phyloP scores from a whole-genome alignment of 2,797 vertebrate genomes.

The Lepus oiostolus region DNA sequence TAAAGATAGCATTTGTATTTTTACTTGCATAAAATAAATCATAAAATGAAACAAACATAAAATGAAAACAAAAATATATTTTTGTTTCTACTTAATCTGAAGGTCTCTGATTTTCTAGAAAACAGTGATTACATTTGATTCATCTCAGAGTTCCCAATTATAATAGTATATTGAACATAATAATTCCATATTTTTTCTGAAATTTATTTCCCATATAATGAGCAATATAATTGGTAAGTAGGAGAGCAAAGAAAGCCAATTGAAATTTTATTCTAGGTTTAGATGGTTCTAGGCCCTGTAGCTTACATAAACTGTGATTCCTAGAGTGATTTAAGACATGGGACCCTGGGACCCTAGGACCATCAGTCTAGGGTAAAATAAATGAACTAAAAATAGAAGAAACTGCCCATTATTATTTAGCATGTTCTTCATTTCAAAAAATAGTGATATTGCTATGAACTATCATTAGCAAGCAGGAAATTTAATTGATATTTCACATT shows the following conservation, averaged over 20 bases:
- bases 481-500: slow-evolving; percentile 29
- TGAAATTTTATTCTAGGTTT: slow-evolving; percentile 56
- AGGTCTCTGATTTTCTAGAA: slow-evolving; percentile 11
- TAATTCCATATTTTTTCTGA: slow-evolving; percentile 8
- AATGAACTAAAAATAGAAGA: background rate
- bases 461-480: slow-evolving; percentile 15
- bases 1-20: background rate
- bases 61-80: background rate
- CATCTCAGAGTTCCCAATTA: background rate
- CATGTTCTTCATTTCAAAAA: slow-evolving; percentile 24
- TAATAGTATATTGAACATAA: background rate
- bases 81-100: slow-evolving; percentile 49
- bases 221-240: slow-evolving; percentile 24
- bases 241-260: background rate
- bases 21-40: background rate
- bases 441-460: background rate
- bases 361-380: background rate
- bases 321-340: background rate
- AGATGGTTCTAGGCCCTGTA: background rate
- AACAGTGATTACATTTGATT: slow-evolving; percentile 32
- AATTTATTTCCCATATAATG: background rate
- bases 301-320: background rate
- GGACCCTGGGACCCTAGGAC: no score
- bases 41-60: background rate
- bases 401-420: background rate